Percentiles rank a stretch among this genome's conserved stretches.
Evolutionary conservation across 2,888 invertebrate genomes (phyloP).

Genomic region (Eupsilia transversa): DNA sequence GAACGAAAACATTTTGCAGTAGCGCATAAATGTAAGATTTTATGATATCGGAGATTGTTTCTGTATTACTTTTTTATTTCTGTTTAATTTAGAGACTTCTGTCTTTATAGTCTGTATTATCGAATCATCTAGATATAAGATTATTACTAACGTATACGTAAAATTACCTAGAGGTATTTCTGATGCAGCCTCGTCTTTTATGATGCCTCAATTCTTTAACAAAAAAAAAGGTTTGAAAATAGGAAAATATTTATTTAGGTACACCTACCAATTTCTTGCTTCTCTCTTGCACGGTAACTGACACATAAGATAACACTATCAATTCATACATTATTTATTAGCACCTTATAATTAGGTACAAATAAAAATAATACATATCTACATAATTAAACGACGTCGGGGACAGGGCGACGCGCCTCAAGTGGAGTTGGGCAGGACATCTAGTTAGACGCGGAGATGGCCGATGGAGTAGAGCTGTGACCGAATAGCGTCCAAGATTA

Average conservation of each 20-base stretch:
- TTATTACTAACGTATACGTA: not conserved
- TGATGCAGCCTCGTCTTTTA: not conserved
- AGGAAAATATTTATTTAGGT: no score
- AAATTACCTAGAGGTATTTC: not conserved
- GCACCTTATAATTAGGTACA: no score
- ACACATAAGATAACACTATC: not conserved
- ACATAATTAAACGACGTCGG: no score
- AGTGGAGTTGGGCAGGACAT: no score
- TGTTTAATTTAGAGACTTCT: slow-evolving; percentile 11
- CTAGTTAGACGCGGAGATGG: no score
- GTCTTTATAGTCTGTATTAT: not conserved
- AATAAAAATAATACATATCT: no score
- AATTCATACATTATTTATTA: not conserved
- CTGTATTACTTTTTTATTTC: slow-evolving; percentile 25
- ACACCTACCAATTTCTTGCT: no score
- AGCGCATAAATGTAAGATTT: slow-evolving; percentile 24
- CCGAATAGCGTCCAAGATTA: no score
- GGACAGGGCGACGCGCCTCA: no score
- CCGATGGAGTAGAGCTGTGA: no score
- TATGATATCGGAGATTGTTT: slow-evolving; percentile 22
- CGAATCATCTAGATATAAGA: not conserved
- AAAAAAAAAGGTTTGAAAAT: no score
- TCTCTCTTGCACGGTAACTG: not conserved
- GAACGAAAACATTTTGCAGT: slow-evolving; percentile 42
- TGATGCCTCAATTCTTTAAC: not conserved